Evolutionary conservation across 2,113 vertebrate species (phyloP), one percentile per base, ranked within the genome.

Genomic region (Vidua chalybeata): DNA sequence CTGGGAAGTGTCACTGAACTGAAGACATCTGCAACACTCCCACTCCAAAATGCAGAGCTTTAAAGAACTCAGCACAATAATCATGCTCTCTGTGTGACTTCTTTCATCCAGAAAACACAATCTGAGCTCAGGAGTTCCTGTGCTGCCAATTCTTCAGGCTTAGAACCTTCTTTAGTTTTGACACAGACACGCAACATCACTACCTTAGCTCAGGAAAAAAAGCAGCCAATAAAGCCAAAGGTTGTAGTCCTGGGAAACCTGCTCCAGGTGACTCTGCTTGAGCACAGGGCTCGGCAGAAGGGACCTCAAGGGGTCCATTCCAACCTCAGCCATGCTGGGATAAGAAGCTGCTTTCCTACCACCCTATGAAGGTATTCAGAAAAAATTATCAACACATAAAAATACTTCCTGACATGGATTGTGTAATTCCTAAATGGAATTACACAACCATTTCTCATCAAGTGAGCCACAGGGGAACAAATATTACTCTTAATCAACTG

Each of bases 181-280:
- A 84, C 77, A 84, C 5, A 16, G 35, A 37, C 22, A 37, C 0
- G 0, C 18, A 55, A 8, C 28, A 74, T 18, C 31, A 30, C 24
- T 12, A 26, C 26, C 31, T 45, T 5, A 68, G 46, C 35, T 68
- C 69, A 37, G 71, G 58, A 46, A 39, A 80, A 80, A 54, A 46
- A n/a, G 15, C 62, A 69, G 24, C 28, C 52, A 19, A 13, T 6
- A 51, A 55, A 91, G 51, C 10, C 37, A 66, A n/a, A 26, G 10
- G 30, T 3, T 7, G 5, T 1, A 0, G 54, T 56, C 35, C 72
- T 15, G 31, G 49, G 21, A 76, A 64, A 84, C 30, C 55, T 74
- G 54, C 41, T 74, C 63, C 26, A 81, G 21, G 55, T 0, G 2
- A 39, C 28, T 58, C 64, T 55, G 49, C 61, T 2, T 9, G 46